These are phyloP conservation scores for Cheilosia vernalis DNA, from an alignment of 2,888 invertebrate genomes.

Conservation along the genomic window DNA sequence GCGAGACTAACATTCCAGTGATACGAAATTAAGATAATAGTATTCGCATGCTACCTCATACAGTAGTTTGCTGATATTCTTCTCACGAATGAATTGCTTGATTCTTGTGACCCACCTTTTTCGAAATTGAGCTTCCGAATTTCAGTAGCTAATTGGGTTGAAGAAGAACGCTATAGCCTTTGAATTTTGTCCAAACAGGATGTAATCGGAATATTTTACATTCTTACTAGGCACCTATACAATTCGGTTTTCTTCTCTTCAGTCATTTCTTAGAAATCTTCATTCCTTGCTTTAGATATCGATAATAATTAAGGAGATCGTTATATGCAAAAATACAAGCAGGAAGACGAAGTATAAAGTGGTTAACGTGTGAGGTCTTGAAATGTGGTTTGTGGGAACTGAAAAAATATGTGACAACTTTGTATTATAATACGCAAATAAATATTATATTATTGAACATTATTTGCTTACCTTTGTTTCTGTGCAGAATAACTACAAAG, in stretches of 20 bases:
- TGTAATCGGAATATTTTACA: conserved; percentile 49
- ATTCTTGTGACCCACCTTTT: conserved; percentile 47
- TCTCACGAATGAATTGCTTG: conserved; percentile 53
- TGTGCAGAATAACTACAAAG: no score
- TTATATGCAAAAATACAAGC: conserved; percentile 22
- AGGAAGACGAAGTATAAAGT: conserved; percentile 4
- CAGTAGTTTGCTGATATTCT: conserved; percentile 38
- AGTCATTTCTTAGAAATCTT: conserved; percentile 47
- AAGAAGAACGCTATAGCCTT: conserved; percentile 27
- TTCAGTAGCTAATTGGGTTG: conserved; percentile 71
- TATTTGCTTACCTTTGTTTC: no score
- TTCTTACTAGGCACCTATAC: conserved; percentile 23
- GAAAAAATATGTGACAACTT: not conserved
- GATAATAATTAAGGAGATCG: not conserved
- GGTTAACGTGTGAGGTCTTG: conserved; percentile 1
- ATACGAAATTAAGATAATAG: conserved; percentile 66
- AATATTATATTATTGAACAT: no score
- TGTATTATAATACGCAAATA: no score
- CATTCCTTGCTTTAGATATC: conserved; percentile 5
- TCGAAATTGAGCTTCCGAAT: conserved; percentile 62
- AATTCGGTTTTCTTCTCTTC: conserved; percentile 9
- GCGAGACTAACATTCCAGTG: conserved; percentile 53
- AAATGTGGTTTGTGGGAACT: not conserved
- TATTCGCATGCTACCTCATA: conserved; percentile 60
- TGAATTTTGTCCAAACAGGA: conserved; percentile 40